phyloP scores from a whole-genome alignment of 2,888 invertebrate species.

The Coleophora flavipennella region DNA sequence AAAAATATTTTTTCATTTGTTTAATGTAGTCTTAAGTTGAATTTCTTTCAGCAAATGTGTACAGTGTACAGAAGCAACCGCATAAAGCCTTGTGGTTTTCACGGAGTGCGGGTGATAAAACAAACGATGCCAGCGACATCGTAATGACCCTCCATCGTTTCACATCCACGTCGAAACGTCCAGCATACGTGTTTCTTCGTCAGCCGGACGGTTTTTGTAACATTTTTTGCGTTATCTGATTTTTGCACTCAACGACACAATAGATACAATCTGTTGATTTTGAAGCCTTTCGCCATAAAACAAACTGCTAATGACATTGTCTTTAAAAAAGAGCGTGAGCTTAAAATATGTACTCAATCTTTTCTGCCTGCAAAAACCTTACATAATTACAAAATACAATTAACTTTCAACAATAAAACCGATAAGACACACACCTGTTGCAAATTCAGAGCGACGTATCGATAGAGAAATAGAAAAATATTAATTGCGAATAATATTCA shows the following conservation, averaged over 20 bases:
- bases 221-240: conserved; percentile 12
- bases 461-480: too few relatives aligned
- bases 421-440: too few relatives aligned
- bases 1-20: too few relatives aligned
- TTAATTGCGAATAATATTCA: too few relatives aligned
- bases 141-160: conserved; percentile 54
- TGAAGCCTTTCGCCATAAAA: background rate
- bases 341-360: conserved; percentile 3
- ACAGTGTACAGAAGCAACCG: background rate
- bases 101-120: conserved; percentile 37
- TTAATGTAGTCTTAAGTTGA: too few relatives aligned
- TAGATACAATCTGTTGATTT: too few relatives aligned
- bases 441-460: too few relatives aligned
- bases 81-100: conserved; percentile 26
- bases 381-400: too few relatives aligned
- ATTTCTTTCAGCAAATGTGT: conserved; percentile 2
- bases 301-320: too few relatives aligned
- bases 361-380: too few relatives aligned
- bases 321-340: conserved; percentile 4
- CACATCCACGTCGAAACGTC: conserved; percentile 46
- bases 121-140: conserved; percentile 59
- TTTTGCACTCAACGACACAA: conserved; percentile 24
- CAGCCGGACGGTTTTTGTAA: background rate
- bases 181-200: conserved; percentile 10
- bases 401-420: too few relatives aligned